Evolutionary conservation across 2,113 vertebrate genomes (phyloP).

Genomic region (Chamaea fasciata): DNA sequence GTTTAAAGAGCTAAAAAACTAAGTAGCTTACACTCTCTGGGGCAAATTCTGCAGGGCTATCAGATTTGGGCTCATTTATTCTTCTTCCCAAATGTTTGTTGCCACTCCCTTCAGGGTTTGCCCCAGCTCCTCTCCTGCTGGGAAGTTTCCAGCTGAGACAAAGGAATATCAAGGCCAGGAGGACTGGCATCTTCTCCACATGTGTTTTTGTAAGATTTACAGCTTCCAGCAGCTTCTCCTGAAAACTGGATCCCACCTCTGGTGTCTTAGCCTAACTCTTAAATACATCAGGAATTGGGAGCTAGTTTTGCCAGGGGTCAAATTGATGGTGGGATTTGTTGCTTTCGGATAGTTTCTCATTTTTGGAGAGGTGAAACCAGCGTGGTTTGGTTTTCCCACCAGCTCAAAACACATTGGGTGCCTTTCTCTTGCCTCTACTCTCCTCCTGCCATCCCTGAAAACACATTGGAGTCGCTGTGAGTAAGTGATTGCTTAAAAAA

Average conservation of each 20-base stretch:
- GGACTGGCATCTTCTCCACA: neutral
- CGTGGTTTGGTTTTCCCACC: accelerated
- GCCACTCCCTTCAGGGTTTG: neutral
- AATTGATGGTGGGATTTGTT: neutral
- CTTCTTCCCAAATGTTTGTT: neutral
- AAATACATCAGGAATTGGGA: neutral
- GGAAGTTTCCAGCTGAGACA: neutral
- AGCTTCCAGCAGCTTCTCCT: neutral
- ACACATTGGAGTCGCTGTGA: neutral
- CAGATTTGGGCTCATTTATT: neutral
- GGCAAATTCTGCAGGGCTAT: neutral
- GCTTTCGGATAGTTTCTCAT: neutral
- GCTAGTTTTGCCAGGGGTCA: neutral
- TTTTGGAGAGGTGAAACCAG: neutral
- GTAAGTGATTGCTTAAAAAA: neutral
- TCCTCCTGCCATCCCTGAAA: neutral
- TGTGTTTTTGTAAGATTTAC: neutral
- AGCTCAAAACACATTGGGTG: neutral
- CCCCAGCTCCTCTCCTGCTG: neutral
- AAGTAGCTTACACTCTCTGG: neutral
- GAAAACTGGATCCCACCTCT: neutral
- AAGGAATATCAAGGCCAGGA: neutral
- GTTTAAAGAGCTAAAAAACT: neutral
- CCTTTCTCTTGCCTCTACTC: neutral
- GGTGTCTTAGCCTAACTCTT: neutral